A percentile compares a stretch with the other conserved stretches of the same genome.
These are phyloP conservation scores for Auanema sp. DNA, from an alignment of 2,888 invertebrate genomes.

Conservation along the genomic window DNA sequence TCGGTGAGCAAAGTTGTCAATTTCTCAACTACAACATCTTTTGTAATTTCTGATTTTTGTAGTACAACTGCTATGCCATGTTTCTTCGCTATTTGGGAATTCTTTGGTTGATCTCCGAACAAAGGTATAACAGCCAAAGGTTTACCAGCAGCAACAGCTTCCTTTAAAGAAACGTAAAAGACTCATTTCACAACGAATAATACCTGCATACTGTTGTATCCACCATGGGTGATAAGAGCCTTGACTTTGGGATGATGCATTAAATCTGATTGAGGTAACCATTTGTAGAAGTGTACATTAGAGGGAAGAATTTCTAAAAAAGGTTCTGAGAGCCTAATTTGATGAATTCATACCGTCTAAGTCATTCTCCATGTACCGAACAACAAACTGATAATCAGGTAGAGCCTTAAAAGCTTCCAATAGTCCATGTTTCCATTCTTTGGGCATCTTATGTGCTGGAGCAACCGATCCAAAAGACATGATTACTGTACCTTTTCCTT, in stretches of 20 bases:
- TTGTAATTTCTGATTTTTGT: constrained; percentile 16
- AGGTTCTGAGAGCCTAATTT: not conserved
- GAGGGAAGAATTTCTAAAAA: constrained; percentile 11
- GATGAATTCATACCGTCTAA: not conserved
- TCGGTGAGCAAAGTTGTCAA: not conserved
- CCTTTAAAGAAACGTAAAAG: constrained; percentile 11
- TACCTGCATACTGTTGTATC: constrained; percentile 26
- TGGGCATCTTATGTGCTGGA: constrained; percentile 36
- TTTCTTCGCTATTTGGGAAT: constrained; percentile 25
- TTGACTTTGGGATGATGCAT: constrained; percentile 20
- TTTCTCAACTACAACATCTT: not conserved
- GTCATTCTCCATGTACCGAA: constrained; percentile 37
- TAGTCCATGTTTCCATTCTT: constrained; percentile 30
- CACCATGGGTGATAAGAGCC: constrained; percentile 26
- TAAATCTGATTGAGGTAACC: constrained; percentile 28
- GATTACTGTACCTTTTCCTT: constrained; percentile 41
- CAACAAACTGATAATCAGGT: constrained; percentile 44
- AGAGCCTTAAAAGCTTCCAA: constrained; percentile 39
- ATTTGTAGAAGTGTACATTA: constrained; percentile 21
- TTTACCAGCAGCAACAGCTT: constrained; percentile 24
- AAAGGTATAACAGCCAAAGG: constrained; percentile 23
- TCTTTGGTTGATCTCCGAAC: constrained; percentile 30
- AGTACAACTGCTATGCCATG: constrained; percentile 21
- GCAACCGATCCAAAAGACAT: constrained; percentile 52
- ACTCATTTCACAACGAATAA: too few species aligned